A percentile compares a stretch with the other conserved stretches of the same genome.
Evolutionary conservation across 2,888 invertebrate species (phyloP).

Genomic region (Leptinotarsa rubiginosa): DNA sequence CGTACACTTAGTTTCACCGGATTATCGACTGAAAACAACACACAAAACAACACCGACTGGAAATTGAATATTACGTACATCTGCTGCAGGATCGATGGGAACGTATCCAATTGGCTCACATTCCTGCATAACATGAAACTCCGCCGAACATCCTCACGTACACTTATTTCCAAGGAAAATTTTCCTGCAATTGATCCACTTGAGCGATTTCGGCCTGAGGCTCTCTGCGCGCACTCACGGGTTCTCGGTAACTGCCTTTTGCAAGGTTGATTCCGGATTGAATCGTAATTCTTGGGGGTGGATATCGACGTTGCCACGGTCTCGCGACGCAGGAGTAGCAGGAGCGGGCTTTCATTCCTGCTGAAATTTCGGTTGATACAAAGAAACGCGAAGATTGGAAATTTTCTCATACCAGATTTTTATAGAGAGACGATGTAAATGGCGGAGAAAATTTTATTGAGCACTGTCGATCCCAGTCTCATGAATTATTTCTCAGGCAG

Average conservation of each 20-base stretch:
- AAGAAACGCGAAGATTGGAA: neutral
- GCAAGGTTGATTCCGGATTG: slow-evolving; percentile 34
- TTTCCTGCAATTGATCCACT: slow-evolving; percentile 22
- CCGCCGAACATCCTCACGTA: slow-evolving; percentile 13
- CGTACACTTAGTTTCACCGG: neutral
- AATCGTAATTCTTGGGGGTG: slow-evolving; percentile 45
- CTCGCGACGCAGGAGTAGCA: slow-evolving; percentile 14
- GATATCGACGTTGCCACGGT: slow-evolving; percentile 39
- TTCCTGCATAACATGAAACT: slow-evolving; percentile 39
- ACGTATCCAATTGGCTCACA: slow-evolving; percentile 35
- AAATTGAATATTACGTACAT: slow-evolving; percentile 34
- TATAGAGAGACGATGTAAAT: neutral
- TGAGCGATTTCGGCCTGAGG: slow-evolving; percentile 10
- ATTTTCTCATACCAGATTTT: neutral
- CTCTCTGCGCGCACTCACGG: slow-evolving; percentile 25
- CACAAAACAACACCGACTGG: slow-evolving; percentile 2
- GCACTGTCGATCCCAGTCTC: no score
- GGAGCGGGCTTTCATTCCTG: slow-evolving; percentile 2
- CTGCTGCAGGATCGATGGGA: slow-evolving; percentile 15
- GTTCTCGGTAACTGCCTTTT: slow-evolving; percentile 43
- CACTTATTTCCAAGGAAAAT: slow-evolving; percentile 16
- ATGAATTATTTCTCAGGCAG: no score
- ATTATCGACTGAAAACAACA: slow-evolving; percentile 19
- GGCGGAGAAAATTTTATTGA: no score
- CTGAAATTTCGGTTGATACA: neutral